A percentile compares a stretch with the other conserved stretches of the same genome.
Evolutionary conservation across 2,797 vertebrate species (phyloP).

Genomic region (Perodicticus potto): DNA sequence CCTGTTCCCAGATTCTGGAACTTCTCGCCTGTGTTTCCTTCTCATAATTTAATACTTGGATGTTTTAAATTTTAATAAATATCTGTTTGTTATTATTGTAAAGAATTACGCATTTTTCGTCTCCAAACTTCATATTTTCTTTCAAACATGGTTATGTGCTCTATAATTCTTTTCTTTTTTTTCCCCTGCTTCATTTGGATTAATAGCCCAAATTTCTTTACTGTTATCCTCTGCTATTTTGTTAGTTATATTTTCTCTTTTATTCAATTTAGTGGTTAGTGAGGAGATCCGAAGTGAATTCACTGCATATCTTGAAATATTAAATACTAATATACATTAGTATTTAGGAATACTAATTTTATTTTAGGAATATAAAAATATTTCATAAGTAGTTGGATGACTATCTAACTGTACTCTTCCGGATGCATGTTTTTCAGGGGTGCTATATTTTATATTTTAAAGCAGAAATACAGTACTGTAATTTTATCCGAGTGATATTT

Average conservation of each 20-base stretch:
- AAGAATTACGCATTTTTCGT: neutral
- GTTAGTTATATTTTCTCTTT: neutral
- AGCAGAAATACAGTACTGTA: neutral
- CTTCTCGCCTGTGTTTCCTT: neutral
- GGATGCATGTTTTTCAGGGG: neutral
- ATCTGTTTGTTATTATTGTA: neutral
- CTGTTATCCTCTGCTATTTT: neutral
- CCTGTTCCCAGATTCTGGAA: rapidly evolving
- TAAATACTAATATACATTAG: neutral
- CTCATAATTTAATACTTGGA: neutral
- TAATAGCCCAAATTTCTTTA: neutral
- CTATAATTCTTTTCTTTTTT: neutral
- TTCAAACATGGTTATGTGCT: neutral
- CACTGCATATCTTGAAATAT: neutral
- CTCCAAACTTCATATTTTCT: neutral
- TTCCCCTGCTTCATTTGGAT: neutral
- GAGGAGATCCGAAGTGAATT: neutral
- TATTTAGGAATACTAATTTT: neutral
- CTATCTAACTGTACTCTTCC: neutral
- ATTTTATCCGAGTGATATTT: neutral
- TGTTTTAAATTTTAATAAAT: neutral
- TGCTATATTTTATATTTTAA: neutral
- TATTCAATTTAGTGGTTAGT: neutral
- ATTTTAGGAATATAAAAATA: neutral
- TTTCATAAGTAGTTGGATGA: neutral